Conservation (phyloP, 2,113 vertebrate species). For the Odontesthes bonariensis region DNA sequence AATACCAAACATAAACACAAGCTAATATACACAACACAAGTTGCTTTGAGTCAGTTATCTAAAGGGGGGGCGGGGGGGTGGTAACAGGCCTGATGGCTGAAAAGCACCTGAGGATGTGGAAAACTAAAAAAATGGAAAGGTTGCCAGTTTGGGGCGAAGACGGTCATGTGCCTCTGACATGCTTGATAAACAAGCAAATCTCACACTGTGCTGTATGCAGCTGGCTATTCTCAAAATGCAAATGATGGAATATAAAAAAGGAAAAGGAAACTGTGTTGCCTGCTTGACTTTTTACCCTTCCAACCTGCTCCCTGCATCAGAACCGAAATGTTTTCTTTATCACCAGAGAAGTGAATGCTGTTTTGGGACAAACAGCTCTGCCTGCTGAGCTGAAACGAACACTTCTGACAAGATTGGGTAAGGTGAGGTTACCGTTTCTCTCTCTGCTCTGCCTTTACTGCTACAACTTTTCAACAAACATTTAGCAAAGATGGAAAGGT, state of each 20-base stretch:
- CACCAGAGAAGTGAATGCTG: slow-evolving; percentile 36
- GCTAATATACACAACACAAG: slow-evolving; percentile 59
- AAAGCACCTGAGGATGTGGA: slow-evolving; percentile 28
- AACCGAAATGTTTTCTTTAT: slow-evolving; percentile 51
- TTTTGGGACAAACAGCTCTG: slow-evolving; percentile 54
- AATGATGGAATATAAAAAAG: slow-evolving; percentile 23
- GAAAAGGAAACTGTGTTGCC: not conserved
- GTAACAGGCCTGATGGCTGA: no score
- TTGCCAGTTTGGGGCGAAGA: slow-evolving; percentile 30
- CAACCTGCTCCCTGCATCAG: slow-evolving; percentile 22
- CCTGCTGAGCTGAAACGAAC: slow-evolving; percentile 59
- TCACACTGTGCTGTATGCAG: not conserved
- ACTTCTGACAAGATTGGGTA: slow-evolving; percentile 53
- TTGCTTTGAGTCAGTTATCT: slow-evolving; percentile 59
- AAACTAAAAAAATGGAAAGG: slow-evolving; percentile 31
- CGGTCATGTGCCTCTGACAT: slow-evolving; percentile 33
- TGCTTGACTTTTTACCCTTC: slow-evolving; percentile 27
- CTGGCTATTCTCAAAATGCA: slow-evolving; percentile 30
- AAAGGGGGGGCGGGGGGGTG: not conserved
- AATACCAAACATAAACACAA: slow-evolving; percentile 64
- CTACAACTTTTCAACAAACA: slow-evolving; percentile 38
- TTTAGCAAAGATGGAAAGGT: slow-evolving; percentile 29
- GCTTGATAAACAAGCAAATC: slow-evolving; percentile 35
- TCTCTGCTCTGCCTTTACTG: slow-evolving; percentile 33
- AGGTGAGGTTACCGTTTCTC: slow-evolving; percentile 45